These are phyloP conservation scores for Thaleichthys pacificus DNA, from an alignment of 2,797 vertebrate species.

Conservation along the genomic window DNA sequence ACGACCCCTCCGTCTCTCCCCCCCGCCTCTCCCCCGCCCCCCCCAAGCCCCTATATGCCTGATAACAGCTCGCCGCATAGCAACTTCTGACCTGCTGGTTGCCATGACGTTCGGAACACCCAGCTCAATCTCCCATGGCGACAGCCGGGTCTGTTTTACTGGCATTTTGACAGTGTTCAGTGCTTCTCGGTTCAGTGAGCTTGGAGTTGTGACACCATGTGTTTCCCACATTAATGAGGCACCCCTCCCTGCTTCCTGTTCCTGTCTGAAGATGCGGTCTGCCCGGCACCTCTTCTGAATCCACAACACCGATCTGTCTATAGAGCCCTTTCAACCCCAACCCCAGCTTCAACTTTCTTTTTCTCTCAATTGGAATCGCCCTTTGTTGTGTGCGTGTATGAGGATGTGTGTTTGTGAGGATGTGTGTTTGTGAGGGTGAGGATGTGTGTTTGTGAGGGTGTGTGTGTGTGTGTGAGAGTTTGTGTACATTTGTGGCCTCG, in stretches of 20 bases:
- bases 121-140: conserved; percentile 38
- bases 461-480: neutral
- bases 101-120: conserved; percentile 51
- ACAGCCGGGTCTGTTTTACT: conserved; percentile 9
- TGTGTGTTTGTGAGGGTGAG: no score
- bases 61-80: conserved; percentile 48
- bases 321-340: no score
- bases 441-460: no score
- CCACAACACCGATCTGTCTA: no score
- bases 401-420: neutral
- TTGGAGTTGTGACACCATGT: neutral
- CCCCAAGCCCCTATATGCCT: conserved; percentile 10
- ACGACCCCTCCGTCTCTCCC: conserved; percentile 41
- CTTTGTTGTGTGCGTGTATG: neutral
- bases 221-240: neutral
- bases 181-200: neutral
- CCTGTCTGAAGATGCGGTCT: neutral
- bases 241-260: neutral
- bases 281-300: no score
- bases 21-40: neutral
- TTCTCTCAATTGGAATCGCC: no score
- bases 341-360: neutral
- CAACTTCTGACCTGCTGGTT: conserved; percentile 60
- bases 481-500: neutral
- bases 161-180: neutral